A percentile compares a stretch with the other conserved stretches of the same genome.
phyloP scores from a whole-genome alignment of 92 coral and sea anemone genomes.

The Porites rus region DNA sequence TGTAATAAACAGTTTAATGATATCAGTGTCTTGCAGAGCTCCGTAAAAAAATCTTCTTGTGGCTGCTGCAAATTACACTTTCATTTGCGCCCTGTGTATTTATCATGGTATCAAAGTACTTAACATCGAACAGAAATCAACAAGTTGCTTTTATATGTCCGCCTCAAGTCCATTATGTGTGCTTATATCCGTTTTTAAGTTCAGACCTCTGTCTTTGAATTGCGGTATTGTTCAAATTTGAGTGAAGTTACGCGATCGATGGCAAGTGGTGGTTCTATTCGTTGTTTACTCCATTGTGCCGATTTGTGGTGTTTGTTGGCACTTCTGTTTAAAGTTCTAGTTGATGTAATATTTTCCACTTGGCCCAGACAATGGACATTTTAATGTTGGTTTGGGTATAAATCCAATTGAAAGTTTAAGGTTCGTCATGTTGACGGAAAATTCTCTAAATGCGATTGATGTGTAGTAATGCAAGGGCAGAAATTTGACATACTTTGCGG shows the following conservation, averaged over 20 bases:
- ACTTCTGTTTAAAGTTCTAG: constrained; percentile 3
- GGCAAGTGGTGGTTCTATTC: not conserved
- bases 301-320: not conserved
- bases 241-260: not conserved
- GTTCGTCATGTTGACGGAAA: not conserved
- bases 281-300: constrained; percentile 2
- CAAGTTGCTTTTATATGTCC: constrained; percentile 9
- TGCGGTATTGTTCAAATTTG: constrained; percentile 18
- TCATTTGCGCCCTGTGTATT: not conserved
- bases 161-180: not conserved
- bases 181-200: not conserved
- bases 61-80: not conserved
- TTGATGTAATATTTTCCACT: constrained; percentile 15
- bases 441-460: constrained; percentile 20
- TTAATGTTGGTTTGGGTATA: not conserved
- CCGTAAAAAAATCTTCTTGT: not conserved
- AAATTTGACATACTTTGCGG: constrained; percentile 6
- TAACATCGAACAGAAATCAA: not conserved
- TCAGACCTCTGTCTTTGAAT: constrained; percentile 4
- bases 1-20: not conserved
- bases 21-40: not conserved
- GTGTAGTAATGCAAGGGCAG: not conserved
- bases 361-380: not conserved
- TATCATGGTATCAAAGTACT: not conserved
- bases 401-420: too few species aligned